Evolutionary conservation across 2,113 vertebrate genomes (phyloP), one percentile per base, ranked within the genome.

Genomic region (Nerophis lumbriciformis): DNA sequence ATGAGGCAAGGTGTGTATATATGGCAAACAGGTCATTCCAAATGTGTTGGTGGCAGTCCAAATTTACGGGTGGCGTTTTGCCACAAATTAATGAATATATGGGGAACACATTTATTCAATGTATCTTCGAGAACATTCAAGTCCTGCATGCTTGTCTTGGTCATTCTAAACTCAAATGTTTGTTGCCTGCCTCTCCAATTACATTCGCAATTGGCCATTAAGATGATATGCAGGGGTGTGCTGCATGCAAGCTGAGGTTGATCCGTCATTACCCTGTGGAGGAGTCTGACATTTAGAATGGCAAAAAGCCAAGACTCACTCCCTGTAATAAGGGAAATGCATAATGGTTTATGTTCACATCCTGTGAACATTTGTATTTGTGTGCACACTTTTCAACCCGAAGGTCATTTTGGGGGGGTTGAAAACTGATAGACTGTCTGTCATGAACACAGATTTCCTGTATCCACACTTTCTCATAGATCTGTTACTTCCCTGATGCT

Each of bases 371-470:
- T 76, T 73, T 74, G 60, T 71, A 49, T 72, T 35, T 73, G 68
- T 63, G 66, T 59, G 42, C 63, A 53, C 61, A 63, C 59, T 53
- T 49, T 67, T 11, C 57, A 44, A 71, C 54, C 71, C 85, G 85
- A 89, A 86, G 85, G 88, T 88, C 85, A 87, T 53, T 72, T 64
- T 67, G 69, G 70, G 75, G 70, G 71, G 75, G 76, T 77, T 85
- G 65, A 74, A 84, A 86, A 80, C 82, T 80, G 70, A 84, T 82
- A 79, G 81, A 78, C 74, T 75, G 59, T 61, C 68, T 80, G 78
- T 82, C 79, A 77, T 75, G 61, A 71, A 59, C 62, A 68, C 19
- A 36, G 60, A 62, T 76, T 76, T 78, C 61, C 67, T 66, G 67
- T 68, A 63, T 63, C 65, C 68, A 54, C 60, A 42, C 16, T 13